Conservation (phyloP, 2,888 invertebrate genomes). For the Drosophila rubida region DNA sequence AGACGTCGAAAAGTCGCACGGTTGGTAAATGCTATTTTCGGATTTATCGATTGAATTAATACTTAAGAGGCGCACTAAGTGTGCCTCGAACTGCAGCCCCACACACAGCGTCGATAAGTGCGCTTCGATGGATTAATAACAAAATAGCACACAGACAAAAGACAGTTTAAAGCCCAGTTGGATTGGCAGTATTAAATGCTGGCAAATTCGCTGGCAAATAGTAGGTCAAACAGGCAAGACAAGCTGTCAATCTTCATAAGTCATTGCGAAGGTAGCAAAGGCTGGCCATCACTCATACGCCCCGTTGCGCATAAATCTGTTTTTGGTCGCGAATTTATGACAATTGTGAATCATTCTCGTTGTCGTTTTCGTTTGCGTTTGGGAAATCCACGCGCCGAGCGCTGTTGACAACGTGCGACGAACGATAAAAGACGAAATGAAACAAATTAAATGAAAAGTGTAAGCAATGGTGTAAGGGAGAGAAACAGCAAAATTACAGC, state of each 20-base stretch:
- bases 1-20: slow-evolving; percentile 62
- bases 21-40: slow-evolving; percentile 66
- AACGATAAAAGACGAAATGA: slow-evolving; percentile 26
- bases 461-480: not conserved
- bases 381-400: slow-evolving; percentile 38
- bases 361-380: slow-evolving; percentile 3
- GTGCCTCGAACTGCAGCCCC: slow-evolving; percentile 13
- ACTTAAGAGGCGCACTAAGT: slow-evolving; percentile 26
- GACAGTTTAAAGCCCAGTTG: not conserved
- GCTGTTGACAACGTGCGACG: slow-evolving; percentile 24
- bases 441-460: slow-evolving; percentile 25
- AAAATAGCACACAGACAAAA: not conserved
- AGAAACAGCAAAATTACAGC: slow-evolving; percentile 18
- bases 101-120: slow-evolving; percentile 18
- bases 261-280: not conserved
- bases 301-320: slow-evolving; percentile 35
- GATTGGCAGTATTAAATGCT: not conserved
- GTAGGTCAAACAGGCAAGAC: not conserved
- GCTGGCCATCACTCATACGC: slow-evolving; percentile 48
- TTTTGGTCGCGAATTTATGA: slow-evolving; percentile 23
- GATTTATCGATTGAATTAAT: slow-evolving; percentile 71
- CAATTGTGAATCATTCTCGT: slow-evolving; percentile 50
- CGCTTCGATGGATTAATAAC: slow-evolving; percentile 13
- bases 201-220: not conserved
- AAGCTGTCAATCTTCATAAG: slow-evolving; percentile 12